Percentiles rank a stretch among this genome's conserved stretches.
Evolutionary conservation across 2,113 vertebrate genomes (phyloP).

Genomic region (Lampris megalopsis): DNA sequence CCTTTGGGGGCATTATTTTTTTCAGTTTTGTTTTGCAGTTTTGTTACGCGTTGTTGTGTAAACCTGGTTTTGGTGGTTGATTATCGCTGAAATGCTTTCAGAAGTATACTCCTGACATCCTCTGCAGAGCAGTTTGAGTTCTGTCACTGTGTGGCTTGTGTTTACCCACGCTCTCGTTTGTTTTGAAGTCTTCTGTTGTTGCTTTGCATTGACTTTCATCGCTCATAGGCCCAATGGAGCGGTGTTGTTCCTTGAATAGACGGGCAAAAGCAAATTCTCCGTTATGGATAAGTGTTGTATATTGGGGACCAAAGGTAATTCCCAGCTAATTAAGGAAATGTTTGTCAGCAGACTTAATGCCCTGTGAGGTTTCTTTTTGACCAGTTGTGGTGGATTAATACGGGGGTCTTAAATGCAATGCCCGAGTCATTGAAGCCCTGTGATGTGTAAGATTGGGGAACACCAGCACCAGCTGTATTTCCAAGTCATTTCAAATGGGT

Average conservation of each 20-base stretch:
- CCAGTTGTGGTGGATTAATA: constrained; percentile 46
- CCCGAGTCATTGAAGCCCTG: constrained; percentile 14
- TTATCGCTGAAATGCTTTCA: constrained; percentile 46
- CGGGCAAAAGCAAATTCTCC: constrained; percentile 47
- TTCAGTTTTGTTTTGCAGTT: background rate
- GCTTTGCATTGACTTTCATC: constrained; percentile 56
- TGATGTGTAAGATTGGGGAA: background rate
- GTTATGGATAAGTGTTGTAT: constrained; percentile 54
- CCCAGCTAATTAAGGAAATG: constrained; percentile 56
- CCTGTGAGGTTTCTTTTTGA: constrained; percentile 33
- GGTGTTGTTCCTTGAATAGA: constrained; percentile 27
- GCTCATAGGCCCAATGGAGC: constrained; percentile 46
- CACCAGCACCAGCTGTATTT: constrained; percentile 13
- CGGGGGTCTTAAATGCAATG: constrained; percentile 13
- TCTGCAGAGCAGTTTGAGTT: constrained; percentile 48
- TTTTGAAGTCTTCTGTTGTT: constrained; percentile 47
- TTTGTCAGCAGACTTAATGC: constrained; percentile 57
- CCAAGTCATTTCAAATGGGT: constrained; percentile 6
- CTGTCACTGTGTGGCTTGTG: constrained; percentile 44
- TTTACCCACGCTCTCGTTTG: constrained; percentile 51
- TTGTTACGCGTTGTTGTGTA: background rate
- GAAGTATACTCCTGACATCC: constrained; percentile 54
- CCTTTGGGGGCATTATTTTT: constrained; percentile 27
- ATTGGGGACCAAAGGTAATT: constrained; percentile 31
- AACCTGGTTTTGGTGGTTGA: constrained; percentile 2